Percentiles rank a stretch among this genome's conserved stretches.
Evolutionary conservation across 2,797 vertebrate species (phyloP).

Genomic region (Odontamblyopus lacepedii): DNA sequence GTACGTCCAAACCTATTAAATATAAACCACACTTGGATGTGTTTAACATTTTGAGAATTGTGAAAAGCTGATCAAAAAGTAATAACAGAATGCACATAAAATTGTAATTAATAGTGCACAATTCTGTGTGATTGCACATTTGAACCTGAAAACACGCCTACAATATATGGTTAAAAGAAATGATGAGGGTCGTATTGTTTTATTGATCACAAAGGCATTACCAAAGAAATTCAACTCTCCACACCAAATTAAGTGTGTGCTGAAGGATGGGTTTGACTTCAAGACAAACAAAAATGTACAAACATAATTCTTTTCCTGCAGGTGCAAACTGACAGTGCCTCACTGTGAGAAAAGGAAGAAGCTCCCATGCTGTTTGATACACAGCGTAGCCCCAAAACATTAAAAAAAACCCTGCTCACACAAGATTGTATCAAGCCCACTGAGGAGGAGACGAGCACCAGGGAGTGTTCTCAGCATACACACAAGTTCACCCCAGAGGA

Average conservation of each 20-base stretch:
- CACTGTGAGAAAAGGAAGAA: constrained; percentile 30
- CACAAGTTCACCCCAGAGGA: background rate
- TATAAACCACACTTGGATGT: too few relatives aligned
- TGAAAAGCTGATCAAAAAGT: too few relatives aligned
- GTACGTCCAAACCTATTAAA: too few relatives aligned
- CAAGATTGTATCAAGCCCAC: constrained; percentile 31
- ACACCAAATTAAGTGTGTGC: background rate
- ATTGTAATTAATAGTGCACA: too few relatives aligned
- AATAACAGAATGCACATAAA: too few relatives aligned
- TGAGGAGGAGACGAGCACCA: constrained; percentile 2
- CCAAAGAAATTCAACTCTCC: too few relatives aligned
- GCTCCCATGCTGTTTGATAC: constrained; percentile 24
- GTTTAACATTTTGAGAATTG: too few relatives aligned
- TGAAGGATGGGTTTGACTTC: background rate
- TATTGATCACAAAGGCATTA: background rate
- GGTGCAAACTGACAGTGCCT: constrained; percentile 28
- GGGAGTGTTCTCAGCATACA: too few relatives aligned
- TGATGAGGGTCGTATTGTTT: too few relatives aligned
- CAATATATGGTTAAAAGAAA: too few relatives aligned
- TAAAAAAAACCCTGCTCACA: constrained; percentile 14
- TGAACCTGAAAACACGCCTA: too few relatives aligned
- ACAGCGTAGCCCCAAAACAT: constrained; percentile 12
- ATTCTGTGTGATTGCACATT: too few relatives aligned
- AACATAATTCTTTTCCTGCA: constrained; percentile 4
- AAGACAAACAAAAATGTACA: background rate